Conservation (phyloP, 2,888 invertebrate species). For the Candidula unifasciata region DNA sequence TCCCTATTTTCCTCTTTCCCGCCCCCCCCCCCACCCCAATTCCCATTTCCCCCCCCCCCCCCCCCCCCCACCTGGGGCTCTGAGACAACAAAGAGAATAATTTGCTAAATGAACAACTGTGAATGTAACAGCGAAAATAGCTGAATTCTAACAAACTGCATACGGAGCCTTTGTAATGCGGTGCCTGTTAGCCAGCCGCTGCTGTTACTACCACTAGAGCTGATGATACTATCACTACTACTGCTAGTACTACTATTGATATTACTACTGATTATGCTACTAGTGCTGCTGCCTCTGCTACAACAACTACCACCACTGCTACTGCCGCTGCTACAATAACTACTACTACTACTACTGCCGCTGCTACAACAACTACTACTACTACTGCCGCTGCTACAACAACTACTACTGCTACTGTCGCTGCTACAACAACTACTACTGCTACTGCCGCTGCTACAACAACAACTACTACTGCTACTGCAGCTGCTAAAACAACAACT, state of each 20-base stretch:
- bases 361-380: background rate
- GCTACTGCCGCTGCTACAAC: conserved; percentile 17
- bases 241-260: background rate
- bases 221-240: background rate
- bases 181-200: too few species aligned
- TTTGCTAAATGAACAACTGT: too few species aligned
- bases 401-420: background rate
- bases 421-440: conserved; percentile 18
- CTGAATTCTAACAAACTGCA: too few species aligned
- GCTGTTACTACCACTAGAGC: background rate
- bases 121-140: too few species aligned
- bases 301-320: background rate
- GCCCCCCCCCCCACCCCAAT: too few species aligned
- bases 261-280: background rate
- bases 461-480: conserved; percentile 24
- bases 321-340: background rate
- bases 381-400: background rate
- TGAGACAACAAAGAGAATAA: background rate
- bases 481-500: conserved; percentile 21
- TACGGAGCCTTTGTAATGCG: too few species aligned
- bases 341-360: background rate
- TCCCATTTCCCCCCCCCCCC: too few species aligned
- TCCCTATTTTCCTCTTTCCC: too few species aligned
- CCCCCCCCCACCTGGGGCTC: too few species aligned
- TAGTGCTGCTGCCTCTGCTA: background rate